A percentile compares a stretch with the other conserved stretches of the same genome.
Conservation (phyloP, 2,797 vertebrate genomes). For the Phataginus tricuspis region DNA sequence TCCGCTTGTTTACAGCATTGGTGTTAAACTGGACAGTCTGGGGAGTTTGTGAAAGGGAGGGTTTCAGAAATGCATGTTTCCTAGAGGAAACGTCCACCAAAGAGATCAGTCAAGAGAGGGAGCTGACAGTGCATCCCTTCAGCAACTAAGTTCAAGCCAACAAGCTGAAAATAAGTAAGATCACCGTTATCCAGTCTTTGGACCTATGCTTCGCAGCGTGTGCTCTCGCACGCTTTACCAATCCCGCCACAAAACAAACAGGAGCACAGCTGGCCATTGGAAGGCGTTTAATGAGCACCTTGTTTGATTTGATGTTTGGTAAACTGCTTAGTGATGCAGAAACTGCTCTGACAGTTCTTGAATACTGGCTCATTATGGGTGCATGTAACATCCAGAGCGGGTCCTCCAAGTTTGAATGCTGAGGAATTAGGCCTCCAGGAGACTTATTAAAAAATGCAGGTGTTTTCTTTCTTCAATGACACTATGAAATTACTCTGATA, state of each 20-base stretch:
- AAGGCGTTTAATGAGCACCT: conserved; percentile 9
- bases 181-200: conserved; percentile 64
- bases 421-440: conserved; percentile 47
- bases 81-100: conserved; percentile 72
- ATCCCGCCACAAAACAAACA: background rate
- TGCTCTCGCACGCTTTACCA: background rate
- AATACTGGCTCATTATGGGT: background rate
- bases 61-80: conserved; percentile 84
- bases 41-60: conserved; percentile 84
- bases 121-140: conserved; percentile 82
- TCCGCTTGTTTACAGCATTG: conserved; percentile 90
- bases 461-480: background rate
- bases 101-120: conserved; percentile 82
- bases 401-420: background rate
- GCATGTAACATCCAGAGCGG: background rate
- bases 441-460: conserved; percentile 57
- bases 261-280: background rate
- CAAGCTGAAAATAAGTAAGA: conserved; percentile 60
- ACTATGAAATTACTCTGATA: conserved; percentile 20
- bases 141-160: conserved; percentile 75
- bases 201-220: background rate
- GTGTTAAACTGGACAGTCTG: conserved; percentile 89
- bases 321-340: conserved; percentile 32
- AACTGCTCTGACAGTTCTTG: conserved; percentile 7
- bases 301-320: conserved; percentile 47